Base-by-base conservation (phyloP, 2,888 invertebrate species). In the Rambutsinella grinnellia region DNA sequence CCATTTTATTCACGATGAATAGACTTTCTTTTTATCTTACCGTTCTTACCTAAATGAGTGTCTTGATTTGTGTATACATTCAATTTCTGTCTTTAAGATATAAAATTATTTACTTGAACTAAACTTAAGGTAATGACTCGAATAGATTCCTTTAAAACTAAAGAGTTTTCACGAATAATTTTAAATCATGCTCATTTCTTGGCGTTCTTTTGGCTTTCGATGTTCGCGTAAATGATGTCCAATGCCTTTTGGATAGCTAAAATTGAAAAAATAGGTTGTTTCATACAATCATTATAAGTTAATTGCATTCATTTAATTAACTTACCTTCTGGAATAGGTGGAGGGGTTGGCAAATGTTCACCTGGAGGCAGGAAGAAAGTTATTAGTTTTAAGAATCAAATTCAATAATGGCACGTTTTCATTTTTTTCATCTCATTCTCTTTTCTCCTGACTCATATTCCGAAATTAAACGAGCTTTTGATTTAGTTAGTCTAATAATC, bases 341-440 rank as follows among this genome's bases (percentile, higher is more conserved):
- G 83, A 28, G 82, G 79, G 24, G 83, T 83, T 56, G 83, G 83
- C 2, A 83, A 60, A 76, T 82, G 82, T 15, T 79, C 82, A 13
- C 80, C 80, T 58, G 24, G 26, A n/a, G 79, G 76, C 56, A 72
- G 75, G 71, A 76, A 76, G 24, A n/a, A n/a, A n/a, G n/a, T n/a
- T n/a, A n/a, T n/a, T n/a, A n/a, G n/a, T n/a, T n/a, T n/a, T n/a
- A n/a, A n/a, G n/a, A n/a, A n/a, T n/a, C n/a, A n/a, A n/a, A n/a
- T n/a, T n/a, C n/a, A n/a, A n/a, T n/a, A n/a, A n/a, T n/a, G n/a
- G n/a, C n/a, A 60, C 67, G 46, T 72, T 72, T 21, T 62, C 61
- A 61, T 70, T 10, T 47, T 44, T 56, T 51, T 13, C 51, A 51
- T 51, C 15, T 15, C 17, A n/a, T 54, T 54, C 28, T 36, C 3